phyloP scores from a whole-genome alignment of 1,140 invertebrate species.

The Tetragnatha versicolor region DNA sequence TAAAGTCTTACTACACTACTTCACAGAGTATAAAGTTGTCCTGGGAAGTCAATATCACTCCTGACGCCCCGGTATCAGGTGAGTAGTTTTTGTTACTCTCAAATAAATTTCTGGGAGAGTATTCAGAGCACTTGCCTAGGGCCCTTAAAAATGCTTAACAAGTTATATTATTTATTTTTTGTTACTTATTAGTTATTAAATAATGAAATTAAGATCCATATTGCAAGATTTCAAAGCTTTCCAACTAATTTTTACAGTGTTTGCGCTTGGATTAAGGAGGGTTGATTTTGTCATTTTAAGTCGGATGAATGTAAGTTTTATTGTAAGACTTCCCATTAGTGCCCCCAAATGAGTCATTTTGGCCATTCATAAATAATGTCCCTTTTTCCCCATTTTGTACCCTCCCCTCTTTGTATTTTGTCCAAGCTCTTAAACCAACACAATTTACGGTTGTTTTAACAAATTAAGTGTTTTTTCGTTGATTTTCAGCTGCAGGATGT shows the following conservation, averaged over 20 bases:
- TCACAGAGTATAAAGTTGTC: constrained; percentile 36
- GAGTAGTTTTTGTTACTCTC: neutral
- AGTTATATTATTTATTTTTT: neutral
- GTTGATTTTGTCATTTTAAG: too few relatives aligned
- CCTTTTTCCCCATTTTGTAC: too few relatives aligned
- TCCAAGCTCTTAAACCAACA: too few relatives aligned
- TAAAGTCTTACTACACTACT: constrained; percentile 38
- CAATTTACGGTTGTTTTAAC: too few relatives aligned
- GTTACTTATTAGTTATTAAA: neutral
- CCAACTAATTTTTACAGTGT: neutral
- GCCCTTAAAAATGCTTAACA: neutral
- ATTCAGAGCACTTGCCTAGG: neutral
- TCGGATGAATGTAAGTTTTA: too few relatives aligned
- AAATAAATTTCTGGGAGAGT: neutral
- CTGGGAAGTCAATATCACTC: constrained; percentile 39
- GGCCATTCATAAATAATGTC: too few relatives aligned
- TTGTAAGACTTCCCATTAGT: too few relatives aligned
- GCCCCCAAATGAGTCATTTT: too few relatives aligned
- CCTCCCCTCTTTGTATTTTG: too few relatives aligned
- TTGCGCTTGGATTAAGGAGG: neutral
- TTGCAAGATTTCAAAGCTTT: neutral
- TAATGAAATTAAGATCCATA: neutral
- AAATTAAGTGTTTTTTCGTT: too few relatives aligned
- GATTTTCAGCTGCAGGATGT: too few relatives aligned
- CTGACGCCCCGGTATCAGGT: constrained; percentile 41